A percentile compares a stretch with the other conserved stretches of the same genome.
phyloP scores from a whole-genome alignment of 1,140 invertebrate species.

The Atta colombica region DNA sequence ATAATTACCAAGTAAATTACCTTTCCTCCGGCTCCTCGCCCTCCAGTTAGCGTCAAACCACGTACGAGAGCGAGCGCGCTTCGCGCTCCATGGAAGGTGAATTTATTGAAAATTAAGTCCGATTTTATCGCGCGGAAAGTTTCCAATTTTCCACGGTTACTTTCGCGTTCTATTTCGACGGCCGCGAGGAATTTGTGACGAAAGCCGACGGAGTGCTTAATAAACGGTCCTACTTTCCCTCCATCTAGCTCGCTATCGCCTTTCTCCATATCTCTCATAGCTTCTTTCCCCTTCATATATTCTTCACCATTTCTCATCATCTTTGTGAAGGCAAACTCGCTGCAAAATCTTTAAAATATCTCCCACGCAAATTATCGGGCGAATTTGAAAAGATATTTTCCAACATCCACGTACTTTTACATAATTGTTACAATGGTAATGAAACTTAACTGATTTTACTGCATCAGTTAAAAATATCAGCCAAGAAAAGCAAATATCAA shows the following conservation, averaged over 20 bases:
- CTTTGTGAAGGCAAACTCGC: constrained; percentile 30
- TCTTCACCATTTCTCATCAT: constrained; percentile 25
- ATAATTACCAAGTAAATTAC: constrained; percentile 83
- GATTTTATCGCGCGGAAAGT: constrained; percentile 84
- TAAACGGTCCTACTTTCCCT: constrained; percentile 65
- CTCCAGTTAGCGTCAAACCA: constrained; percentile 40
- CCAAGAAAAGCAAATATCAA: no score
- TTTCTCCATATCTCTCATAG: constrained; percentile 43
- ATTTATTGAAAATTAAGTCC: constrained; percentile 84
- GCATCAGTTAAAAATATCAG: no score
- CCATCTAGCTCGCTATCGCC: constrained; percentile 38
- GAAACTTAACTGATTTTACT: not conserved
- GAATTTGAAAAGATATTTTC: not conserved
- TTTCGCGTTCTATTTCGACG: constrained; percentile 78
- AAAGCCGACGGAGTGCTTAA: constrained; percentile 66
- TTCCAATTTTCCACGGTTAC: constrained; percentile 82
- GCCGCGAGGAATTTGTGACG: constrained; percentile 71
- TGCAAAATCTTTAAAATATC: constrained; percentile 28
- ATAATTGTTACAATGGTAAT: not conserved
- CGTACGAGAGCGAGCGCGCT: constrained; percentile 37
- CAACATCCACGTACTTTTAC: not conserved
- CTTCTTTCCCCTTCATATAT: constrained; percentile 48
- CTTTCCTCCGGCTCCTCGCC: constrained; percentile 58
- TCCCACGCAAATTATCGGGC: not conserved
- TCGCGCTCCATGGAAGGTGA: constrained; percentile 66